A percentile compares a stretch with the other conserved stretches of the same genome.
Conservation (phyloP, 2,888 invertebrate species). For the Caenorhabditis becei region DNA sequence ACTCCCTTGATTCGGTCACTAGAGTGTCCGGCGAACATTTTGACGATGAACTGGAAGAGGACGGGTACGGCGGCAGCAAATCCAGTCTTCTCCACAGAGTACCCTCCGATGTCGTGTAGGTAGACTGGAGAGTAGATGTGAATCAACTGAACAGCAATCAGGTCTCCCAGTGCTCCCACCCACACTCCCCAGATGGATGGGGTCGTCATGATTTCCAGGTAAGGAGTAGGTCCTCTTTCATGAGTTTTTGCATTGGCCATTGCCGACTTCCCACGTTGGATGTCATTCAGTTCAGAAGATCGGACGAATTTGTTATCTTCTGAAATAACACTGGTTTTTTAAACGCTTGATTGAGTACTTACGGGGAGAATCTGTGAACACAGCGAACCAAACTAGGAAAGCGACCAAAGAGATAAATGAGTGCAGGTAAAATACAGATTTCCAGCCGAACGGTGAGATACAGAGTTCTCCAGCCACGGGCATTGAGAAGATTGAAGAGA, state of each 20-base stretch:
- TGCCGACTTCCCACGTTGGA: slow-evolving; percentile 59
- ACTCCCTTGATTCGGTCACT: slow-evolving; percentile 74
- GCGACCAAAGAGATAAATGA: slow-evolving; percentile 69
- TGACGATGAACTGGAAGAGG: slow-evolving; percentile 79
- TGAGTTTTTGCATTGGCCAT: slow-evolving; percentile 26
- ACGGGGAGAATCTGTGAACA: slow-evolving; percentile 70
- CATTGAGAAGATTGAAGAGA: slow-evolving; percentile 70
- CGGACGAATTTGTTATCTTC: slow-evolving; percentile 52
- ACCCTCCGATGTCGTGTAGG: slow-evolving; percentile 71
- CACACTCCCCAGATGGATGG: slow-evolving; percentile 80
- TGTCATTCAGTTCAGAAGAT: slow-evolving; percentile 52
- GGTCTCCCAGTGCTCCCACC: slow-evolving; percentile 79
- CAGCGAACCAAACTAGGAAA: slow-evolving; percentile 70
- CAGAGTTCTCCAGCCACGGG: slow-evolving; percentile 75
- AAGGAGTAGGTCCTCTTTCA: slow-evolving; percentile 69
- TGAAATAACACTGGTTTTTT: slow-evolving; percentile 6
- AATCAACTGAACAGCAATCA: slow-evolving; percentile 78
- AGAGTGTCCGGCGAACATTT: slow-evolving; percentile 78
- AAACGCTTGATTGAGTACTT: slow-evolving; percentile 12
- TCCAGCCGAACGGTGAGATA: slow-evolving; percentile 75
- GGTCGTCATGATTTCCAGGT: slow-evolving; percentile 74
- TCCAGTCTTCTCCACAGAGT: slow-evolving; percentile 79
- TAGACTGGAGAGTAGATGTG: slow-evolving; percentile 74
- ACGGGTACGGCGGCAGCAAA: slow-evolving; percentile 80
- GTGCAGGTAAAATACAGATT: slow-evolving; percentile 78